Conservation (phyloP, 2,888 invertebrate genomes). For the Trachelus stipa region DNA sequence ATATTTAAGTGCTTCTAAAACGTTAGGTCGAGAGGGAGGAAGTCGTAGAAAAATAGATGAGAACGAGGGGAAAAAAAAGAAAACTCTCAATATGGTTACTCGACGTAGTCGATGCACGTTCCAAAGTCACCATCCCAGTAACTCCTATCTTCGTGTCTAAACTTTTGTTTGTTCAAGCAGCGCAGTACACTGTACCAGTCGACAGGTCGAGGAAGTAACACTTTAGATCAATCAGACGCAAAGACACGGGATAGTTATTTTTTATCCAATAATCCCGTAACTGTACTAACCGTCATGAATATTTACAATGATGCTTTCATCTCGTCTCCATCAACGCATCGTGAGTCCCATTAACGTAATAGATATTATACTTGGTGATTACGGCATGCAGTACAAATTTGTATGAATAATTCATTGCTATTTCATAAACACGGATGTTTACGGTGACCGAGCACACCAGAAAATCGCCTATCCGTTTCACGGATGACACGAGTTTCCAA, state of each 20-base stretch:
- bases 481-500: not conserved
- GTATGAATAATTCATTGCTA: slow-evolving; percentile 10
- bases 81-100: not conserved
- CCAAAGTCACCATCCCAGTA: not conserved
- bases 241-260: not conserved
- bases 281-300: not conserved
- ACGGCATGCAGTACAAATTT: not conserved
- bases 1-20: not conserved
- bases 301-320: not conserved
- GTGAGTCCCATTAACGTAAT: not conserved
- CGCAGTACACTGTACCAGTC: not conserved
- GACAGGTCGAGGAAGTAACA: not conserved
- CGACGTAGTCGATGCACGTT: not conserved
- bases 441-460: not conserved
- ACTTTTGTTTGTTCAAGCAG: not conserved
- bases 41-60: not conserved
- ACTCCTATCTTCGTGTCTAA: not conserved
- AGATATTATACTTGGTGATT: slow-evolving; percentile 17
- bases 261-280: not conserved
- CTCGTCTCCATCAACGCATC: not conserved
- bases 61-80: not conserved
- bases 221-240: not conserved
- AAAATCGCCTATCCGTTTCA: not conserved
- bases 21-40: not conserved
- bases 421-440: not conserved